These are phyloP conservation scores for Hippoglossus hippoglossus DNA, from an alignment of 2,797 vertebrate genomes.

Conservation along the genomic window DNA sequence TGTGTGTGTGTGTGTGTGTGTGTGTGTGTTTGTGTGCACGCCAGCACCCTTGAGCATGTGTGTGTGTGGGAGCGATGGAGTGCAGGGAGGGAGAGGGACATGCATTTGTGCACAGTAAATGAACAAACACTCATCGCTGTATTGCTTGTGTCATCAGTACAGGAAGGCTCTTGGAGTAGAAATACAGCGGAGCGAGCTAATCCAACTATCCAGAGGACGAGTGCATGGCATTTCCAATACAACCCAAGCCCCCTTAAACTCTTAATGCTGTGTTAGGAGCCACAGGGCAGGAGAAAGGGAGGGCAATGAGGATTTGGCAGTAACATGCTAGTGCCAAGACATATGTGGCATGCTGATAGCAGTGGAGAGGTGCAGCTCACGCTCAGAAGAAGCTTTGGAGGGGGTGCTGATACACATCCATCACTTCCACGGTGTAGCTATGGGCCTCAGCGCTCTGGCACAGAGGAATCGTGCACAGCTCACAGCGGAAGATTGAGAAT, in stretches of 20 bases:
- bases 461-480: constrained; percentile 46
- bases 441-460: constrained; percentile 44
- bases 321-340: constrained; percentile 77
- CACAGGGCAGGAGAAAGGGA: constrained; percentile 65
- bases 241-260: constrained; percentile 72
- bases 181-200: constrained; percentile 69
- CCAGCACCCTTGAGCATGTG: constrained; percentile 55
- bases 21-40: constrained; percentile 9
- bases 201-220: constrained; percentile 65
- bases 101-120: constrained; percentile 76
- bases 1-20: constrained; percentile 40
- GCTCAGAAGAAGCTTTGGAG: constrained; percentile 65
- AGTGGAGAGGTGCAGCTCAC: constrained; percentile 73
- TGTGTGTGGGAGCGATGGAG: constrained; percentile 32
- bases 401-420: constrained; percentile 70
- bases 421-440: constrained; percentile 51
- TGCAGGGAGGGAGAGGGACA: constrained; percentile 64
- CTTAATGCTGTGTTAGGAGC: constrained; percentile 76
- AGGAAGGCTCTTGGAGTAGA: constrained; percentile 62
- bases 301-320: constrained; percentile 77
- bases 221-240: constrained; percentile 68
- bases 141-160: constrained; percentile 82
- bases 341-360: constrained; percentile 83
- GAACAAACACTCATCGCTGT: constrained; percentile 76
- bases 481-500: constrained; percentile 55